Conservation (phyloP, 2,888 invertebrate species). For the Xestia sexstrigata region DNA sequence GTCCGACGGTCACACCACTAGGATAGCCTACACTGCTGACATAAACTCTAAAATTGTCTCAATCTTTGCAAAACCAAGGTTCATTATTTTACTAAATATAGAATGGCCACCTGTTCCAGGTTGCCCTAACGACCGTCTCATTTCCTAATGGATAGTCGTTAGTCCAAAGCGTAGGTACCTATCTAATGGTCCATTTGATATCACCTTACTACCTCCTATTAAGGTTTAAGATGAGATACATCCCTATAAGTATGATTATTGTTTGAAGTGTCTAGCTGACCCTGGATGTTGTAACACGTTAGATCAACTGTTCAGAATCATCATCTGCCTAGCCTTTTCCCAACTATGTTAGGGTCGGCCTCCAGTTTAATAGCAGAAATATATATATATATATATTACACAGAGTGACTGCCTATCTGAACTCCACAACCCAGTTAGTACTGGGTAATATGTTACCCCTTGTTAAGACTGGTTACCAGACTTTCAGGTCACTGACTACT, state of each 20-base stretch:
- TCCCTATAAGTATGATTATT: constrained; percentile 15
- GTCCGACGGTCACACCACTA: too few relatives aligned
- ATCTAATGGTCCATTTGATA: constrained; percentile 36
- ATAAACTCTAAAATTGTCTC: not conserved
- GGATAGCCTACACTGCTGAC: too few relatives aligned
- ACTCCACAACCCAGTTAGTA: too few relatives aligned
- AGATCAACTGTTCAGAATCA: too few relatives aligned
- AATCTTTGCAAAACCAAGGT: not conserved
- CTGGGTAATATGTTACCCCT: too few relatives aligned
- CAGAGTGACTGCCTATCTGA: too few relatives aligned
- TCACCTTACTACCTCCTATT: constrained; percentile 32
- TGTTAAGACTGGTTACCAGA: too few relatives aligned
- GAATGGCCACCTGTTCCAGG: constrained; percentile 45
- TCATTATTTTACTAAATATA: constrained; percentile 4
- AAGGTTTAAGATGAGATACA: constrained; percentile 10
- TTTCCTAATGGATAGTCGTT: constrained; percentile 57
- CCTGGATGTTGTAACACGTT: not conserved
- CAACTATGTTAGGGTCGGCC: too few relatives aligned
- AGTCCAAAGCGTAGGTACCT: constrained; percentile 46
- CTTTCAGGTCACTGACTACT: too few relatives aligned
- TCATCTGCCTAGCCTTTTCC: too few relatives aligned
- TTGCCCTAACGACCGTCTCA: constrained; percentile 46
- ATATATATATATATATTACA: too few relatives aligned
- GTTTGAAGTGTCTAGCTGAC: not conserved
- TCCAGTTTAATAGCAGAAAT: too few relatives aligned